phyloP scores from a whole-genome alignment of 1,140 invertebrate species.

The Globodera ellingtonae region DNA sequence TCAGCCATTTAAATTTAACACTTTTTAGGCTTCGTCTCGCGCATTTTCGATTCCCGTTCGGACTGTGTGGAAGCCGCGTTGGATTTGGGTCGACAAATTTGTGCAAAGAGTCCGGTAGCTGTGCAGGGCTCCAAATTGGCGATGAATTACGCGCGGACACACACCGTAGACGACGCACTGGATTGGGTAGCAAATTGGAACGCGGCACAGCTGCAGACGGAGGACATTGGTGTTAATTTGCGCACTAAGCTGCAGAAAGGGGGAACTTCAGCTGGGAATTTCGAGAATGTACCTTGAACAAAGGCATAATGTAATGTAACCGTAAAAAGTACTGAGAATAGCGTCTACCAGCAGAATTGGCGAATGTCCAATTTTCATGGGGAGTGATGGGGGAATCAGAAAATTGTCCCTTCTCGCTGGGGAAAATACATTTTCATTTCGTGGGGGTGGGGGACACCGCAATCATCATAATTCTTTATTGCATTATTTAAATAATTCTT shows the following conservation, averaged over 20 bases:
- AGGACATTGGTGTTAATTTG: slow-evolving; percentile 75
- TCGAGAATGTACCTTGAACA: slow-evolving; percentile 2
- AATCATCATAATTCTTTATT: too few relatives aligned
- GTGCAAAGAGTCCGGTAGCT: slow-evolving; percentile 84
- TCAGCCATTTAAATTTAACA: too few relatives aligned
- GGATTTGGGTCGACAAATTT: slow-evolving; percentile 40
- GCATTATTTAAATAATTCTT: too few relatives aligned
- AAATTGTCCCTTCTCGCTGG: too few relatives aligned
- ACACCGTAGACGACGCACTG: slow-evolving; percentile 58
- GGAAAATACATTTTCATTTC: too few relatives aligned
- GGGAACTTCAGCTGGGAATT: not conserved
- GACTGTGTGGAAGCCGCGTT: slow-evolving; percentile 36
- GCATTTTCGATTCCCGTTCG: slow-evolving; percentile 43
- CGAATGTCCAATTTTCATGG: too few relatives aligned
- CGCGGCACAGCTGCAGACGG: slow-evolving; percentile 82
- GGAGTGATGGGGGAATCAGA: too few relatives aligned
- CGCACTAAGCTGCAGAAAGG: slow-evolving; percentile 73
- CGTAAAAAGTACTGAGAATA: too few relatives aligned
- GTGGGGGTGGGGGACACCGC: too few relatives aligned
- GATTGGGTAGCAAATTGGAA: slow-evolving; percentile 74
- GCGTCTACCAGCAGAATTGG: too few relatives aligned
- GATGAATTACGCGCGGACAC: slow-evolving; percentile 42
- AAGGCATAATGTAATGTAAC: not conserved
- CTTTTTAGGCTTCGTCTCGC: slow-evolving; percentile 44
- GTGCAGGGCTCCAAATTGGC: slow-evolving; percentile 82